Evolutionary conservation across 2,888 invertebrate genomes (phyloP).

Genomic region (Drosophila kanekoi): DNA sequence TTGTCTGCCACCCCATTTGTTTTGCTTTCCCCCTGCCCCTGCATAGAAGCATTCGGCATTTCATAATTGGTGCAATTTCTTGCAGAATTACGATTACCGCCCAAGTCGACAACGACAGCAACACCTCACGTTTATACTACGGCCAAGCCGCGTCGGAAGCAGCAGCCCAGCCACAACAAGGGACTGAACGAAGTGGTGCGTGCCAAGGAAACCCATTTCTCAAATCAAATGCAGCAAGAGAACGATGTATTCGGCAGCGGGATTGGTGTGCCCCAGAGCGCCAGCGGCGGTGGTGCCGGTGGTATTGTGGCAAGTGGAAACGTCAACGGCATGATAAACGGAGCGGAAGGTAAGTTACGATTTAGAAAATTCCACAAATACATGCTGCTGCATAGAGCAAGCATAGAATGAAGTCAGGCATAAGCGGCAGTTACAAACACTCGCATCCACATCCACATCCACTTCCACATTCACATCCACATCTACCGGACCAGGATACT

Average conservation of each 20-base stretch:
- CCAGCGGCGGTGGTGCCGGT: slow-evolving; percentile 37
- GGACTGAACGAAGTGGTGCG: slow-evolving; percentile 85
- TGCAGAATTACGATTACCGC: slow-evolving; percentile 84
- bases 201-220: slow-evolving; percentile 83
- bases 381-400: slow-evolving; percentile 45
- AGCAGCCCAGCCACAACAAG: slow-evolving; percentile 80
- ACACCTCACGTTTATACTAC: slow-evolving; percentile 83
- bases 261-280: slow-evolving; percentile 47
- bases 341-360: slow-evolving; percentile 84
- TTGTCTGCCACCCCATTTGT: slow-evolving; percentile 39
- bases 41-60: slow-evolving; percentile 54
- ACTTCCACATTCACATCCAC: slow-evolving; percentile 18
- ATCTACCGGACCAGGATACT: slow-evolving; percentile 42
- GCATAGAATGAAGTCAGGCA: slow-evolving; percentile 69
- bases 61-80: slow-evolving; percentile 81
- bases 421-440: slow-evolving; percentile 67
- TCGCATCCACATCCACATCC: slow-evolving; percentile 29
- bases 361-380: slow-evolving; percentile 78
- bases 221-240: slow-evolving; percentile 84
- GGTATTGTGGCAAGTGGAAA: slow-evolving; percentile 69
- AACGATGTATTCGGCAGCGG: slow-evolving; percentile 79
- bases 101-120: slow-evolving; percentile 84
- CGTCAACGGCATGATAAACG: slow-evolving; percentile 82
- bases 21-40: slow-evolving; percentile 29
- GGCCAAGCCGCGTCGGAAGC: slow-evolving; percentile 83